phyloP scores from a whole-genome alignment of 2,113 vertebrate species.

The Colinus virginianus region DNA sequence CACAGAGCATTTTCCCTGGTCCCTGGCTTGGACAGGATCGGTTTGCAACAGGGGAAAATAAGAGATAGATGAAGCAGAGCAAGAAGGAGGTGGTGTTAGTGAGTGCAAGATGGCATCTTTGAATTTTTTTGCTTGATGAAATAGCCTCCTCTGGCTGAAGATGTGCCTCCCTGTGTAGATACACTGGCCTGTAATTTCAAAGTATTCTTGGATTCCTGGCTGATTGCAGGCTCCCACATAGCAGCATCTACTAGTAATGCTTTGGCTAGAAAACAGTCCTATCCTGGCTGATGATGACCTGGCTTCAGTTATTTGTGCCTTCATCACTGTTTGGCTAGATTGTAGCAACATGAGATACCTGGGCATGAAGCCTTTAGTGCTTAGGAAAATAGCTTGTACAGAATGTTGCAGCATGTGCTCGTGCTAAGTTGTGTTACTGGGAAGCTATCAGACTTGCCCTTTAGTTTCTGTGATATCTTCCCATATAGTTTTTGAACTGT shows the following conservation, averaged over 20 bases:
- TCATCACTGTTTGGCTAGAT: constrained; percentile 52
- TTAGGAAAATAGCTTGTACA: constrained; percentile 17
- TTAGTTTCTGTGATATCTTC: neutral
- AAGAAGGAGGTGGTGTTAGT: neutral
- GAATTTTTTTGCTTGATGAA: neutral
- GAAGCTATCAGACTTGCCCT: neutral
- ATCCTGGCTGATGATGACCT: constrained; percentile 35
- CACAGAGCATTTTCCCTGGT: neutral
- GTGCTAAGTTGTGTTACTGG: neutral
- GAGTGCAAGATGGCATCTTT: neutral
- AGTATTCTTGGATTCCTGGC: constrained; percentile 13
- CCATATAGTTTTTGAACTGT: neutral
- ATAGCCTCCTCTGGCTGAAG: neutral
- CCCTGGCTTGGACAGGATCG: neutral
- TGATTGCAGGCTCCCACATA: constrained; percentile 11
- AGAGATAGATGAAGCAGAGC: neutral
- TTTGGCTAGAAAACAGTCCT: constrained; percentile 26
- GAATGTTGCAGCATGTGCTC: constrained; percentile 25
- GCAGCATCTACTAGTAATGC: constrained; percentile 50
- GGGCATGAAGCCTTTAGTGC: constrained; percentile 42
- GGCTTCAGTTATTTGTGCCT: constrained; percentile 17
- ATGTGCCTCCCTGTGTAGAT: neutral
- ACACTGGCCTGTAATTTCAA: neutral
- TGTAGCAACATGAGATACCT: constrained; percentile 57
- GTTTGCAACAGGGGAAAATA: neutral